Base-by-base conservation (phyloP, 2,797 vertebrate species). In the Malurus splendens region DNA sequence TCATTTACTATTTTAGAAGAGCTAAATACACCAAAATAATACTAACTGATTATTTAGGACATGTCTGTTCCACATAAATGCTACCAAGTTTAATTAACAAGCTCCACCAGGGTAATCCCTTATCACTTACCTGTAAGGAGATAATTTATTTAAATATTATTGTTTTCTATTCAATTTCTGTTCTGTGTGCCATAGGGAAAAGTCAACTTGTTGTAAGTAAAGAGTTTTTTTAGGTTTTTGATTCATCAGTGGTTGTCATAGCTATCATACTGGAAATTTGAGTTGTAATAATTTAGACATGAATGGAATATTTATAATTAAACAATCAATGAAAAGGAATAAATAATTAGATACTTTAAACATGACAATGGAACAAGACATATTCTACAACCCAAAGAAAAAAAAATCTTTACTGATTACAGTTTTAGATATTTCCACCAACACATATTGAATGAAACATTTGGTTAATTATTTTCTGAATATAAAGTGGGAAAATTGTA, bases 391-490 rank as follows among this genome's bases (percentile, higher is more conserved):
- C 6, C 3, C 5, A 33, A 39, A 80, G 18, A 27, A 27, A 59
- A 59, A 85, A 67, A 4, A 83, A 83, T 6, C 9, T 7, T 19
- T 42, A 30, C 33, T 61, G 32, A 22, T 32, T 39, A 9, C 1
- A 7, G 51, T 51, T 78, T 39, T 27, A 33, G 15, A n/a, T 7
- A 2, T 45, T 72, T 27, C 1, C 19, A 38, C 45, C 71, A 72
- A 54, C 32, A 54, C 12, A 39, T 83, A 10, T 16, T 23, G 5
- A 51, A 47, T 44, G 17, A 52, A 84, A 74, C 52, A 19, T 79
- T 73, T 88, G 30, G 89, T 61, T 86, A 82, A 54, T 32, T 4
- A 56, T 51, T 57, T 84, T 71, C 48, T 90, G 60, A 94, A 82
- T 79, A 73, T 79, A 82, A 72, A 52, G 27, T 57, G 33, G 16